These are phyloP conservation scores for Stomorhina lunata DNA, from an alignment of 2,888 invertebrate genomes.

Conservation along the genomic window DNA sequence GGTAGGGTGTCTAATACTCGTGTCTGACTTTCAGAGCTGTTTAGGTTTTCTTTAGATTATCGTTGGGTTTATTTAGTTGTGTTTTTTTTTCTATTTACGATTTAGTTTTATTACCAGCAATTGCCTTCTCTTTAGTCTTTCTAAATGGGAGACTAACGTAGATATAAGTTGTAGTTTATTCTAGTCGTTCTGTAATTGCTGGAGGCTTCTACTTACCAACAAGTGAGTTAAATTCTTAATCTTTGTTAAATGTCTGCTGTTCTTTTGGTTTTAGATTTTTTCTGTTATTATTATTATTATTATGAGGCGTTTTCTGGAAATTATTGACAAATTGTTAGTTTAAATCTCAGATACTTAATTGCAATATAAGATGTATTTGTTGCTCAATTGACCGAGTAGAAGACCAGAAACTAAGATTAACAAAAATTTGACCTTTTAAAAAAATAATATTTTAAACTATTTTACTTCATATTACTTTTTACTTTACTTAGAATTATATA, in stretches of 20 bases:
- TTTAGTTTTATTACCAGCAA: conserved; percentile 55
- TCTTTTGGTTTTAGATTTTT: not conserved
- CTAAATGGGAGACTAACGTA: too few species aligned
- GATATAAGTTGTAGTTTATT: conserved; percentile 12
- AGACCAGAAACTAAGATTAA: too few species aligned
- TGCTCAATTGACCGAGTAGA: too few species aligned
- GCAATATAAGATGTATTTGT: not conserved
- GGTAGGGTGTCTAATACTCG: too few species aligned
- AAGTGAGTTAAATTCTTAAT: conserved; percentile 46
- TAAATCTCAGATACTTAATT: not conserved
- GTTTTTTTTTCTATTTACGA: conserved; percentile 36
- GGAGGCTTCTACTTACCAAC: conserved; percentile 17
- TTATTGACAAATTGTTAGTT: not conserved
- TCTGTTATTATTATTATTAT: not conserved
- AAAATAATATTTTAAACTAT: too few species aligned
- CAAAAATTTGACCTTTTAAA: too few species aligned
- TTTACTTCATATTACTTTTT: too few species aligned
- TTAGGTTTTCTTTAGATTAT: not conserved
- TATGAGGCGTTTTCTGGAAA: not conserved
- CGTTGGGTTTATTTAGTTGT: conserved; percentile 23
- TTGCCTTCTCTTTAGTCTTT: conserved; percentile 37
- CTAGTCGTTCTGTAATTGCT: conserved; percentile 37
- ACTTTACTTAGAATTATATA: too few species aligned
- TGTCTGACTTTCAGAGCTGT: not conserved
- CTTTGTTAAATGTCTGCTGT: conserved; percentile 41